Conservation (phyloP, 2,888 invertebrate species). For the Drosophila dives region DNA sequence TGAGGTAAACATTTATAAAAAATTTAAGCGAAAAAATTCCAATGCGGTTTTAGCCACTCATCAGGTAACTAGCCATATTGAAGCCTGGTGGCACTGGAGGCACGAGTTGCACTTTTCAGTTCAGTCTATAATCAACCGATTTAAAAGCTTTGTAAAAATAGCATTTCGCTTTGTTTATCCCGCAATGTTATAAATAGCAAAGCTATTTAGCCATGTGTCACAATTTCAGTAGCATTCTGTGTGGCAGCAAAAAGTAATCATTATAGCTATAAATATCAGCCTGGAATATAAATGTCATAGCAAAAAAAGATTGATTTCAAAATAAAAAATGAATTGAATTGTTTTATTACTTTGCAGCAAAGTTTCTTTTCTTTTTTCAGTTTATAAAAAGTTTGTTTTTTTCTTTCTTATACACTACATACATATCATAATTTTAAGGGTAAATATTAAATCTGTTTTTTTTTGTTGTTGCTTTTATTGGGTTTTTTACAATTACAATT, state of each 20-base stretch:
- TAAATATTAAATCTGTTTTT: conserved; percentile 51
- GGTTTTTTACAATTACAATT: conserved; percentile 59
- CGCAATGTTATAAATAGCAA: conserved; percentile 8
- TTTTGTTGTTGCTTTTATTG: conserved; percentile 57
- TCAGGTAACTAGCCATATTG: conserved; percentile 16
- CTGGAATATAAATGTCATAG: neutral
- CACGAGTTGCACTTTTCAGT: conserved; percentile 23
- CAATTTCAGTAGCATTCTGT: conserved; percentile 22
- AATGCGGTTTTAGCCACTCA: conserved; percentile 6
- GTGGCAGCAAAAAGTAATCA: neutral
- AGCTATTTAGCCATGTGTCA: conserved; percentile 44
- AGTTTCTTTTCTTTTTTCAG: conserved; percentile 22
- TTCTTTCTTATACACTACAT: conserved; percentile 40
- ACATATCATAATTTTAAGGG: conserved; percentile 48
- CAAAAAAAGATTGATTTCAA: conserved; percentile 45
- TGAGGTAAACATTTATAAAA: neutral
- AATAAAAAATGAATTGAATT: conserved; percentile 62
- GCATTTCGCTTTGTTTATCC: neutral
- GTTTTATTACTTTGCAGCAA: conserved; percentile 64
- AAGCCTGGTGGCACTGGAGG: conserved; percentile 9
- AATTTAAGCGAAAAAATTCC: neutral
- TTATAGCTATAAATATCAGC: neutral
- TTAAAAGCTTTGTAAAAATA: conserved; percentile 38
- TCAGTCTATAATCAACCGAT: conserved; percentile 20
- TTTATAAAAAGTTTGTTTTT: conserved; percentile 46